Conservation (phyloP, 2,888 invertebrate genomes). For the Rhorus exstirpatorius region DNA sequence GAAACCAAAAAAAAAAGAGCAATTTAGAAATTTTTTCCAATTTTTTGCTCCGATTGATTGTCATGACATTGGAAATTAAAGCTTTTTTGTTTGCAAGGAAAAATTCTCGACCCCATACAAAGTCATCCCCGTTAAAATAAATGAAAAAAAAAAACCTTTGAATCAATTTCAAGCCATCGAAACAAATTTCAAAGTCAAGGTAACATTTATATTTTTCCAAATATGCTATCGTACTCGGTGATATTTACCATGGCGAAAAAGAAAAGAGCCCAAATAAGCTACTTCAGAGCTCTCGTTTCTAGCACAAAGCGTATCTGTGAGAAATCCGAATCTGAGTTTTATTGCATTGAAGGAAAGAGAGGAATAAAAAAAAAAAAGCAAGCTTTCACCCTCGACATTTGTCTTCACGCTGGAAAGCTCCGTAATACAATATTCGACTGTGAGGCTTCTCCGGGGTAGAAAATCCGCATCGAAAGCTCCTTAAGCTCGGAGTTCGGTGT, state of each 20-base stretch:
- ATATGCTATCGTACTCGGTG: too few relatives aligned
- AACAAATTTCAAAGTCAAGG: background rate
- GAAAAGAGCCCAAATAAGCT: background rate
- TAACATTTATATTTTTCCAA: background rate
- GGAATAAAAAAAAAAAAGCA: background rate
- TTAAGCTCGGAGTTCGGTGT: slow-evolving; percentile 20
- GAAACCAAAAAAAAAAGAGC: too few relatives aligned
- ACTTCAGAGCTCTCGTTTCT: background rate
- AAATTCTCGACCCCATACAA: too few relatives aligned
- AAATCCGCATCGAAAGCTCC: slow-evolving; percentile 42
- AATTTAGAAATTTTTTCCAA: too few relatives aligned
- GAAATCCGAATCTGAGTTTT: background rate
- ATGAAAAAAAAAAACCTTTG: background rate
- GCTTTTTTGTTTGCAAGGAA: too few relatives aligned
- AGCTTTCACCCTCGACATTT: background rate
- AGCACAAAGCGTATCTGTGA: background rate
- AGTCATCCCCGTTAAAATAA: too few relatives aligned
- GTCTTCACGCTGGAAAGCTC: background rate
- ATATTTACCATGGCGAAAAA: background rate
- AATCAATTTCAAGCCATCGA: background rate
- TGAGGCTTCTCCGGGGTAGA: background rate
- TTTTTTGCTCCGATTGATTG: too few relatives aligned
- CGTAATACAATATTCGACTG: slow-evolving; percentile 17
- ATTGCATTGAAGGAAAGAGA: background rate
- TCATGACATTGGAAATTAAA: too few relatives aligned